phyloP scores from a whole-genome alignment of 2,113 vertebrate species.

The Zeus faber region DNA sequence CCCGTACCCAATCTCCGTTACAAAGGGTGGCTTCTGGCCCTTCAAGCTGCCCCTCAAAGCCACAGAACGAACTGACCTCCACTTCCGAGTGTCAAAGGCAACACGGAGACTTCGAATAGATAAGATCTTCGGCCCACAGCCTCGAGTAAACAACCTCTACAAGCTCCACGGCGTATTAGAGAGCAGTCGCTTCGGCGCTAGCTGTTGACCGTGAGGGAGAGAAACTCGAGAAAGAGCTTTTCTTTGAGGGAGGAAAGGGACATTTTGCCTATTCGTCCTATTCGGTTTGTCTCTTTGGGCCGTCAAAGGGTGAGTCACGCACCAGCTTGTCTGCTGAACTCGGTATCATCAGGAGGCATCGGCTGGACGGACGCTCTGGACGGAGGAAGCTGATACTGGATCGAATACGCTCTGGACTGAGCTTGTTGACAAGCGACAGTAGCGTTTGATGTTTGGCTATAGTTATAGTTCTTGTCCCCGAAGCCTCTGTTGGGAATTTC shows the following conservation, averaged over 20 bases:
- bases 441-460: conserved; percentile 23
- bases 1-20: not conserved
- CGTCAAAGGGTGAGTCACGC: conserved; percentile 27
- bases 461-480: conserved; percentile 18
- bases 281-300: conserved; percentile 27
- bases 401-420: conserved; percentile 23
- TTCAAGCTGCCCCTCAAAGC: not conserved
- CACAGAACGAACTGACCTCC: conserved; percentile 7
- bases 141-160: conserved; percentile 35
- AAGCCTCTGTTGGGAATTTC: no score
- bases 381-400: conserved; percentile 10
- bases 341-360: conserved; percentile 8
- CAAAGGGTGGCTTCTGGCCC: not conserved
- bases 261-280: conserved; percentile 24
- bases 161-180: conserved; percentile 32
- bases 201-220: conserved; percentile 21
- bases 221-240: conserved; percentile 22
- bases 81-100: conserved; percentile 10
- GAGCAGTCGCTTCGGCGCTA: conserved; percentile 14
- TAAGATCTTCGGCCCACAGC: conserved; percentile 13
- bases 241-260: conserved; percentile 32
- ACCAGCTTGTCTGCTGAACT: conserved; percentile 24
- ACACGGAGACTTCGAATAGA: conserved; percentile 7
- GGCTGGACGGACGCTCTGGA: conserved; percentile 27
- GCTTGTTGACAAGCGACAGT: no score